Conservation (phyloP, 1,140 invertebrate genomes). For the Drosophila varians region DNA sequence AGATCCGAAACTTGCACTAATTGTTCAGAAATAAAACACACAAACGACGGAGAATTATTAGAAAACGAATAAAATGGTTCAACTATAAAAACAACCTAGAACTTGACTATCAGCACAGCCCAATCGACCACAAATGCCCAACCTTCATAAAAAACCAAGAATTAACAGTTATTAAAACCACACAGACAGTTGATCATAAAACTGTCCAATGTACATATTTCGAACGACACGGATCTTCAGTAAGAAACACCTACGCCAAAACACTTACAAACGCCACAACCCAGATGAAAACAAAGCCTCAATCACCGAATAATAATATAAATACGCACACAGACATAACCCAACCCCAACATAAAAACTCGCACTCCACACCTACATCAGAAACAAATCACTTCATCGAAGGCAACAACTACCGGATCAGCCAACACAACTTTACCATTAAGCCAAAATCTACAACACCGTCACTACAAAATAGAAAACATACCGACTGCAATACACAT, state of each 20-base stretch:
- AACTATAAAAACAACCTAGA: conserved; percentile 2
- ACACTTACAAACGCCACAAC: conserved; percentile 10
- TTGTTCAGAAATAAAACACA: conserved; percentile 1
- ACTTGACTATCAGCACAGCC: neutral
- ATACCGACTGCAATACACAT: neutral
- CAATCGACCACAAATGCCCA: neutral
- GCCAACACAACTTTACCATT: neutral
- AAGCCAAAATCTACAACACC: neutral
- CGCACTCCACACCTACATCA: too few species aligned
- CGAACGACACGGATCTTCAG: neutral
- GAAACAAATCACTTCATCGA: neutral
- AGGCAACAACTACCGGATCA: neutral
- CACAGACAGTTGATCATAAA: conserved; percentile 11
- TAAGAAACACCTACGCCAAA: too few species aligned
- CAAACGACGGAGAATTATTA: neutral
- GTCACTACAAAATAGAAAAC: conserved; percentile 4
- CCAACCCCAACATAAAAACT: neutral
- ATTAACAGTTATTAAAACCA: neutral
- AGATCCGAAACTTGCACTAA: neutral
- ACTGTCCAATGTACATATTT: too few species aligned
- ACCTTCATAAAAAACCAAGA: conserved; percentile 7
- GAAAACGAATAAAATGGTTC: neutral
- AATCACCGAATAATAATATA: conserved; percentile 13
- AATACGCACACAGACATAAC: neutral
- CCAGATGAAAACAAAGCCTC: neutral